phyloP scores from a whole-genome alignment of 1,140 invertebrate species.

The Tribolium madens region DNA sequence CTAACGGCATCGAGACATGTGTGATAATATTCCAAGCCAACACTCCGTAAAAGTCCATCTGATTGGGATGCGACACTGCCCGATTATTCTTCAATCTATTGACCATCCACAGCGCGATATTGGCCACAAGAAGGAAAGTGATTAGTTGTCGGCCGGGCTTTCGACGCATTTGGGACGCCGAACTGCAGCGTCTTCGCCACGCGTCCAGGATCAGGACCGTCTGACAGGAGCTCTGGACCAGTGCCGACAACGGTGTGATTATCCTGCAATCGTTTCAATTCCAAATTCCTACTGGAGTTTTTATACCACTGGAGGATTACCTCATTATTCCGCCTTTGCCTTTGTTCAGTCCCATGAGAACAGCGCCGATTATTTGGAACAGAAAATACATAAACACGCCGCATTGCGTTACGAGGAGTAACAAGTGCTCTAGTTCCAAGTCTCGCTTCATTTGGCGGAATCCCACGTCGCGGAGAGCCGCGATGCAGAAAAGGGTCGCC shows the following conservation, averaged over 20 bases:
- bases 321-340: slow-evolving; percentile 42
- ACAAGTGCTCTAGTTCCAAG: slow-evolving; percentile 76
- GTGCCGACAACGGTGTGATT: slow-evolving; percentile 60
- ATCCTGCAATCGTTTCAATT: slow-evolving; percentile 48
- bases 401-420: slow-evolving; percentile 76
- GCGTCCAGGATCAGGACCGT: slow-evolving; percentile 75
- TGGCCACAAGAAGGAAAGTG: slow-evolving; percentile 82
- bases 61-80: slow-evolving; percentile 73
- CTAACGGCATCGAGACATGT: slow-evolving; percentile 80
- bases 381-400: slow-evolving; percentile 78
- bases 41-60: slow-evolving; percentile 78
- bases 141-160: slow-evolving; percentile 79
- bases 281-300: not conserved
- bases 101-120: slow-evolving; percentile 79
- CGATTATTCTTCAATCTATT: slow-evolving; percentile 75
- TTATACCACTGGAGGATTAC: not conserved
- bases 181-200: slow-evolving; percentile 76
- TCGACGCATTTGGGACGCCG: slow-evolving; percentile 69
- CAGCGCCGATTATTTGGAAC: slow-evolving; percentile 75
- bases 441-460: slow-evolving; percentile 59
- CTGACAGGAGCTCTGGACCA: slow-evolving; percentile 69
- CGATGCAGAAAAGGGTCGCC: slow-evolving; percentile 69
- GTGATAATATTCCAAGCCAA: slow-evolving; percentile 80
- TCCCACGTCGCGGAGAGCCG: slow-evolving; percentile 66
- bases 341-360: slow-evolving; percentile 60